phyloP scores from a whole-genome alignment of 2,113 vertebrate genomes.

The Psephotus haematonotus region DNA sequence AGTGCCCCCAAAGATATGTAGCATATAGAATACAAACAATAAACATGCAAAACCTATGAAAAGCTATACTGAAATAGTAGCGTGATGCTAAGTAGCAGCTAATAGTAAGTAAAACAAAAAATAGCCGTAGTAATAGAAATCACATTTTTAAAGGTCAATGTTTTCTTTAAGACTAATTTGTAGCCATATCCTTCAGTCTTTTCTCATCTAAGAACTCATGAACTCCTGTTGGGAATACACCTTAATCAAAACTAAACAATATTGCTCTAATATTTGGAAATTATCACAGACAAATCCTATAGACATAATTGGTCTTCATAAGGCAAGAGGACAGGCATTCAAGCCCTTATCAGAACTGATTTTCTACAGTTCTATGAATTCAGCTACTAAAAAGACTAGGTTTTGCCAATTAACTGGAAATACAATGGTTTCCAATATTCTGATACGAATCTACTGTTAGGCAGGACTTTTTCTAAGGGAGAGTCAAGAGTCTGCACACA shows the following conservation, averaged over 20 bases:
- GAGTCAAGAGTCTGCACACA: background rate
- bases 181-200: background rate
- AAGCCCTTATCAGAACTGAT: background rate
- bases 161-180: background rate
- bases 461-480: background rate
- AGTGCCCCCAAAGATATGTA: background rate
- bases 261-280: background rate
- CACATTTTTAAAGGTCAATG: background rate
- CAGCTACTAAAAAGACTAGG: background rate
- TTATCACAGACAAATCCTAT: background rate
- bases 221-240: background rate
- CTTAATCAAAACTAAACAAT: background rate
- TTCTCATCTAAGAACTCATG: background rate
- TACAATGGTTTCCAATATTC: background rate
- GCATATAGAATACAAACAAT: background rate
- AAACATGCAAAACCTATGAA: background rate
- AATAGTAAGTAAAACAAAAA: background rate
- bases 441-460: background rate
- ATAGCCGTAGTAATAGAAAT: background rate
- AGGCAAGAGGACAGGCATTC: background rate
- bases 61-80: background rate
- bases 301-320: background rate
- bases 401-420: constrained; percentile 13
- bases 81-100: background rate
- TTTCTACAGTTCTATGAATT: background rate